Percentiles rank a stretch among this genome's conserved stretches.
Conservation (phyloP, 2,113 vertebrate genomes). For the Fregata magnificens region DNA sequence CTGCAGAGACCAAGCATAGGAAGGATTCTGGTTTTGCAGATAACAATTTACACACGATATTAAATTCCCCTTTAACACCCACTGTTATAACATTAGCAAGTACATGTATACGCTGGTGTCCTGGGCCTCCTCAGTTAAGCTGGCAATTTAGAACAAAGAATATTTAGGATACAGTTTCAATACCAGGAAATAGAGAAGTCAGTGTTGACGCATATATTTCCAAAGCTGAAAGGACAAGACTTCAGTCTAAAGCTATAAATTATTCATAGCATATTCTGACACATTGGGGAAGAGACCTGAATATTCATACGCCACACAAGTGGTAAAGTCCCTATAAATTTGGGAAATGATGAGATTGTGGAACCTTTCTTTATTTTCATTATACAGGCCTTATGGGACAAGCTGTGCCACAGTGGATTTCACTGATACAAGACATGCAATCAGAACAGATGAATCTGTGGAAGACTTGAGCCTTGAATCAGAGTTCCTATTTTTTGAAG, state of each 20-base stretch:
- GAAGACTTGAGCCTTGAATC: background rate
- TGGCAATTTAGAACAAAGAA: background rate
- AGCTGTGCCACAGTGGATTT: constrained; percentile 6
- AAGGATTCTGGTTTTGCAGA: background rate
- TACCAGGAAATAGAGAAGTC: constrained; percentile 35
- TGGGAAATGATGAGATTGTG: constrained; percentile 4
- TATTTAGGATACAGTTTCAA: constrained; percentile 38
- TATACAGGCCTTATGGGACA: constrained; percentile 1
- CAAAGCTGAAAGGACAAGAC: constrained; percentile 60
- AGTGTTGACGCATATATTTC: constrained; percentile 56
- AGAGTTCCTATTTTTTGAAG: background rate
- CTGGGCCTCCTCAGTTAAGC: background rate
- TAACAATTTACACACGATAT: background rate
- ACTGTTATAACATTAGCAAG: background rate
- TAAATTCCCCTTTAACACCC: background rate
- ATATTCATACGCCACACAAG: constrained; percentile 67
- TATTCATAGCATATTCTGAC: constrained; percentile 69
- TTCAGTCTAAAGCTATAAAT: constrained; percentile 66
- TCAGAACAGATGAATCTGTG: background rate
- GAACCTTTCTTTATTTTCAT: constrained; percentile 51
- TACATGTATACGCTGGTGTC: background rate
- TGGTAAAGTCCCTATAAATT: constrained; percentile 54
- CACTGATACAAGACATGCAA: background rate
- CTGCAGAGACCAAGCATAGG: background rate
- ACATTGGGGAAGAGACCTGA: constrained; percentile 60